These are phyloP conservation scores for Petrolisthes cinctipes DNA, from an alignment of 2,888 invertebrate genomes.

Conservation along the genomic window DNA sequence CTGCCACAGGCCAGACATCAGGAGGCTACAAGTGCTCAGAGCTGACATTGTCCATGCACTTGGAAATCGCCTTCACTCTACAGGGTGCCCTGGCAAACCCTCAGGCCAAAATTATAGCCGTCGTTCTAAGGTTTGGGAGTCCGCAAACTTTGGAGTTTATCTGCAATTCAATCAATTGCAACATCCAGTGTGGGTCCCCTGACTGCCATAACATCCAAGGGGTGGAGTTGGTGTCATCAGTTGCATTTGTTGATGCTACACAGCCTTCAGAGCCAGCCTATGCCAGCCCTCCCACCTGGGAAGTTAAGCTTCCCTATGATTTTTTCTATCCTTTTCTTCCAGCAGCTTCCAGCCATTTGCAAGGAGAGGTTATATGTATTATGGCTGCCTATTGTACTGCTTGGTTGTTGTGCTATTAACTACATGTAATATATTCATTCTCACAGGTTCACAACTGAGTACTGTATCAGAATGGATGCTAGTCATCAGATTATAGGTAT, in stretches of 20 bases:
- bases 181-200: not conserved
- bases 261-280: conserved; percentile 35
- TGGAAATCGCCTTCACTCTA: conserved; percentile 51
- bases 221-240: conserved; percentile 50
- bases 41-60: conserved; percentile 30
- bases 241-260: conserved; percentile 53
- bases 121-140: conserved; percentile 26
- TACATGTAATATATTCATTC: too few relatives aligned
- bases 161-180: not conserved
- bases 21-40: conserved; percentile 20
- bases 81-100: conserved; percentile 61
- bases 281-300: conserved; percentile 43
- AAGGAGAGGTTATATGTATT: not conserved
- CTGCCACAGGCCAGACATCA: not conserved
- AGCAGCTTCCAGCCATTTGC: not conserved
- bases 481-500: too few relatives aligned
- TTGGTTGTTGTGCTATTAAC: too few relatives aligned
- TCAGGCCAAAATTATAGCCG: conserved; percentile 55
- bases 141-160: conserved; percentile 3
- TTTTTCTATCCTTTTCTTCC: conserved; percentile 63
- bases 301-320: conserved; percentile 58
- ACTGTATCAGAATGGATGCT: too few relatives aligned
- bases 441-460: too few relatives aligned
- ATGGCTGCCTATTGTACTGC: not conserved
- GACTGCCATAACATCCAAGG: not conserved